Percentiles rank a stretch among this genome's conserved stretches.
Conservation (phyloP, 2,113 vertebrate species). For the Gymnarchus niloticus region DNA sequence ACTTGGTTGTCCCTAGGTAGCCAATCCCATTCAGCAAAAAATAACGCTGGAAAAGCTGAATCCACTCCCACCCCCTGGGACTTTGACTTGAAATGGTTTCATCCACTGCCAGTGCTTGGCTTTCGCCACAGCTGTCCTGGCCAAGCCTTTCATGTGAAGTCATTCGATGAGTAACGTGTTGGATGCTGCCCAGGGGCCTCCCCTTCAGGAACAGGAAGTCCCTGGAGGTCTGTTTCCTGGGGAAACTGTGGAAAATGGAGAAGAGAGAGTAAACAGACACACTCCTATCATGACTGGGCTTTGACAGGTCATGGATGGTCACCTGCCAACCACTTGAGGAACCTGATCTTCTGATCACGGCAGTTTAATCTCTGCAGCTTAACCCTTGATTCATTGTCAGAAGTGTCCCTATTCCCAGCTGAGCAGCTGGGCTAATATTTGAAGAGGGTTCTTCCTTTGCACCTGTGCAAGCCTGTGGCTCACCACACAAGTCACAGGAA, state of each 20-base stretch:
- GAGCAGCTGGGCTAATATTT: constrained; percentile 23
- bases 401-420: neutral
- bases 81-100: neutral
- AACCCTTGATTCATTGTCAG: neutral
- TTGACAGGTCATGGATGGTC: neutral
- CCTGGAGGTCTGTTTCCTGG: constrained; percentile 13
- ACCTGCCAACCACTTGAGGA: neutral
- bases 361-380: neutral
- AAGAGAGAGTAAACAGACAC: neutral
- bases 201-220: constrained; percentile 18
- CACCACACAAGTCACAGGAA: neutral
- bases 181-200: neutral
- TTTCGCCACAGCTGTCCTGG: neutral
- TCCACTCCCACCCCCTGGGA: neutral
- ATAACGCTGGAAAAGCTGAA: neutral
- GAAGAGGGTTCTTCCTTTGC: constrained; percentile 20
- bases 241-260: neutral
- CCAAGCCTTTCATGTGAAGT: neutral
- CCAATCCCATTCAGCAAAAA: neutral
- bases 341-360: neutral
- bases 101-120: neutral
- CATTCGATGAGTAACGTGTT: neutral
- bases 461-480: neutral
- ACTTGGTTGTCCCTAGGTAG: neutral
- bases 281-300: neutral